A percentile compares a stretch with the other conserved stretches of the same genome.
Conservation (phyloP, 2,888 invertebrate species). For the Stenoptilia bipunctidactyla region DNA sequence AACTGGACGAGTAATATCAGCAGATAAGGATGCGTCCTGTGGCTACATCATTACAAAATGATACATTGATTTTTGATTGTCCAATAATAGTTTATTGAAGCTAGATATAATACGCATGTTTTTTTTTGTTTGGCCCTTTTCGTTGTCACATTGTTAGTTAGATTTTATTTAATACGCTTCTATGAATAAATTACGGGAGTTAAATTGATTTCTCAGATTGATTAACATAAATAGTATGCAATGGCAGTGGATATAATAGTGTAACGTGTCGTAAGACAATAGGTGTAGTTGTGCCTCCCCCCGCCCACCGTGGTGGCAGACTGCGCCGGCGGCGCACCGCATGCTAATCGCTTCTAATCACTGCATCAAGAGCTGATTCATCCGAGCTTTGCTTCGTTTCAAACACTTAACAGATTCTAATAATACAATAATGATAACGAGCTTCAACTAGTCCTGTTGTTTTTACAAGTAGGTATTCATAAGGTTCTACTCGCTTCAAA, state of each 20-base stretch:
- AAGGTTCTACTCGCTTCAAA: no score
- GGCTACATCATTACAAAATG: slow-evolving; percentile 2
- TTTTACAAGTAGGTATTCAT: no score
- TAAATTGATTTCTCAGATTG: slow-evolving; percentile 63
- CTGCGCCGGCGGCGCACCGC: slow-evolving; percentile 41
- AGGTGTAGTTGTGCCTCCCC: slow-evolving; percentile 47
- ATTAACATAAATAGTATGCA: slow-evolving; percentile 67
- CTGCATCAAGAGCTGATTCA: slow-evolving; percentile 65
- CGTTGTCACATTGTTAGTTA: slow-evolving; percentile 41
- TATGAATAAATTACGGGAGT: slow-evolving; percentile 53
- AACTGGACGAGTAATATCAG: slow-evolving; percentile 6
- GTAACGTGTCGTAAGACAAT: slow-evolving; percentile 65
- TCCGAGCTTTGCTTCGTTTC: slow-evolving; percentile 28
- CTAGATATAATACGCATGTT: not conserved
- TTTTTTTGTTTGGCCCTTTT: slow-evolving; percentile 7
- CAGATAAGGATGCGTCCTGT: slow-evolving; percentile 5
- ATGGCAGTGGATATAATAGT: slow-evolving; percentile 57
- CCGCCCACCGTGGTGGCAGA: slow-evolving; percentile 52
- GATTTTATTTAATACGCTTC: slow-evolving; percentile 40
- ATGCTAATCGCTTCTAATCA: slow-evolving; percentile 67
- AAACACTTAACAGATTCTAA: slow-evolving; percentile 24
- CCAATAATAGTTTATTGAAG: not conserved
- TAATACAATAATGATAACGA: no score
- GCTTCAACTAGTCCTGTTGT: no score
- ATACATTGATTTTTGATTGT: slow-evolving; percentile 2